Base-by-base conservation (phyloP, 1,140 invertebrate genomes). In the Battus philenor region DNA sequence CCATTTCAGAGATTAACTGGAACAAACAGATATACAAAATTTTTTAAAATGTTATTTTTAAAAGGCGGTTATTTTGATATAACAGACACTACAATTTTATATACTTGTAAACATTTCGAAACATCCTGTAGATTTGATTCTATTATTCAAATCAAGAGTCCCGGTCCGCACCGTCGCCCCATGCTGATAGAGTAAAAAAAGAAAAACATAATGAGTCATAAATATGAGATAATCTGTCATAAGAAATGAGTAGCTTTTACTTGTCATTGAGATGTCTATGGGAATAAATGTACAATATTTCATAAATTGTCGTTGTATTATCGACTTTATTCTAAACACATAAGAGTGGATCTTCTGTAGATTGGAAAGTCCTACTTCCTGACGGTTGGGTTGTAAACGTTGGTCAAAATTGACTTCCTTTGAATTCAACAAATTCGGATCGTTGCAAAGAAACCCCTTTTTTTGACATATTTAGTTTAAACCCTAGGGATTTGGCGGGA, bases 201-300 rank as follows among this genome's bases (percentile, higher is more conserved):
- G 10, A 33, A 54, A 48, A 6, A 33, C 44, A 72, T 66, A 64
- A 65, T 63, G 53, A 64, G 59, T 58, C 68, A 58, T 70, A 68
- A 75, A 70, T 72, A 75, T 75, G 43, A 47, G 41, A 58, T 70
- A 67, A 72, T 65, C 57, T 67, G 57, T 72, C 53, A 57, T 38
- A 65, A 70, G 54, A 60, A 27, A 64, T 62, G 52, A 63, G 58
- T 52, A 59, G 54, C 59, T 56, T 49, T 54, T 43, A 53, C 45
- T 44, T 58, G 57, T 64, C 59, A 57, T 46, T 49, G 54, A 52
- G 41, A 50, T 47, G 46, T 60, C 64, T 53, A 48, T 63, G 58
- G 59, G 58, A 62, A 56, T 59, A 33, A 33, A 27, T 26, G 8
- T 15, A 13, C n/a, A 41, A 12, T 5, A 41, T 13, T 13, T 15